These are phyloP conservation scores for Tupiocoris notatus DNA, from an alignment of 2,888 invertebrate genomes.

Conservation along the genomic window DNA sequence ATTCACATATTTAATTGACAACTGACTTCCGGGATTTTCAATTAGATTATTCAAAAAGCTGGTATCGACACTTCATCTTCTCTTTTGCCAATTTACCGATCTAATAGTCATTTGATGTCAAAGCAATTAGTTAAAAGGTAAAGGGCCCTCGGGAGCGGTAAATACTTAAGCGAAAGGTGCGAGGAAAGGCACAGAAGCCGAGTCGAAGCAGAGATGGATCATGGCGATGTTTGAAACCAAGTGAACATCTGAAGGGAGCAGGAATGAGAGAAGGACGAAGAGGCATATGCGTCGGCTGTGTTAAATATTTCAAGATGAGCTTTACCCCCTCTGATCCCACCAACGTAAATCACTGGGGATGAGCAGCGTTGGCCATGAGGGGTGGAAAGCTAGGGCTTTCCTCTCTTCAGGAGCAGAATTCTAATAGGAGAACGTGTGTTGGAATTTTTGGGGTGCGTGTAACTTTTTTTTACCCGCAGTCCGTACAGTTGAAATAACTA, in stretches of 20 bases:
- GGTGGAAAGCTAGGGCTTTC: neutral
- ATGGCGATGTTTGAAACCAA: slow-evolving; percentile 2
- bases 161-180: slow-evolving; percentile 18
- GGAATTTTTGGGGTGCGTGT: too few species aligned
- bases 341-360: slow-evolving; percentile 24
- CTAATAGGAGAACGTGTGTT: neutral
- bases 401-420: neutral
- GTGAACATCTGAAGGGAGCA: too few species aligned
- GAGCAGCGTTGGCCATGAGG: neutral
- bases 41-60: too few species aligned
- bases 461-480: too few species aligned
- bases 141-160: neutral
- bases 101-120: slow-evolving; percentile 1
- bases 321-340: neutral
- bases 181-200: neutral
- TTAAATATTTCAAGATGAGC: slow-evolving; percentile 30
- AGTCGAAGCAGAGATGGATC: neutral
- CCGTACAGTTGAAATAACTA: too few species aligned
- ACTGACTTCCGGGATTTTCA: too few species aligned
- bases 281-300: slow-evolving; percentile 2
- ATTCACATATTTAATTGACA: too few species aligned
- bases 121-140: slow-evolving; percentile 24
- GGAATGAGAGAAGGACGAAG: neutral
- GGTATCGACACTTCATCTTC: too few species aligned
- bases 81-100: too few species aligned